phyloP scores from a whole-genome alignment of 2,888 invertebrate species.

The Lasius platythorax region DNA sequence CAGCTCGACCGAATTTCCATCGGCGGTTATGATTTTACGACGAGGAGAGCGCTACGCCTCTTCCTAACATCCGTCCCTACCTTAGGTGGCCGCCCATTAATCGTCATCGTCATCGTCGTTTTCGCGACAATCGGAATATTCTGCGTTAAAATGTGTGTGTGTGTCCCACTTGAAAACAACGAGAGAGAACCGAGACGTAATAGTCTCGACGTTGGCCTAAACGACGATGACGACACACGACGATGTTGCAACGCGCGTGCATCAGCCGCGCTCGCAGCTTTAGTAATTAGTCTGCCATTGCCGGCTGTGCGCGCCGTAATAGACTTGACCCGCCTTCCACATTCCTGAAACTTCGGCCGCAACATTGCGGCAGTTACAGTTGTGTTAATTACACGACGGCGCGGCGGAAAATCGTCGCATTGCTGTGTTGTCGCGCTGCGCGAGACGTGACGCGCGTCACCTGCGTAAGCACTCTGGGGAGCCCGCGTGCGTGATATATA shows the following conservation, averaged over 20 bases:
- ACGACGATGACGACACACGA: neutral
- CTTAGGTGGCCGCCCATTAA: neutral
- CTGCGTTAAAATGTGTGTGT: neutral
- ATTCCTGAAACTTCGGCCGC: constrained; percentile 54
- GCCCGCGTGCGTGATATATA: constrained; percentile 3
- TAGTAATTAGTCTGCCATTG: constrained; percentile 56
- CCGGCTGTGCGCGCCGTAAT: constrained; percentile 45
- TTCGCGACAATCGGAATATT: neutral
- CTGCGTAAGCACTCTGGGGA: constrained; percentile 43
- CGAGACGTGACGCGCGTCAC: constrained; percentile 24
- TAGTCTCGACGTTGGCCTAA: constrained; percentile 22
- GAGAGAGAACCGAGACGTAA: constrained; percentile 14
- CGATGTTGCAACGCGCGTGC: constrained; percentile 25
- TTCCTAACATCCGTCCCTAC: constrained; percentile 4
- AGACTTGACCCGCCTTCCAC: constrained; percentile 55
- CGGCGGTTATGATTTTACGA: constrained; percentile 54
- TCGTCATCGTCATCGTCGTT: neutral
- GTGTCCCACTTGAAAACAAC: neutral
- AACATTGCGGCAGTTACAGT: constrained; percentile 46
- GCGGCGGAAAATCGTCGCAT: constrained; percentile 45
- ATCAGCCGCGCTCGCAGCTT: constrained; percentile 36
- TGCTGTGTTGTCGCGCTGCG: neutral
- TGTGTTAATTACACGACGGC: constrained; percentile 47
- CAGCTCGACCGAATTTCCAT: constrained; percentile 64
- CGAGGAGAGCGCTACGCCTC: constrained; percentile 15